Conservation (phyloP, 2,797 vertebrate species). For the Fistularia commersonii region DNA sequence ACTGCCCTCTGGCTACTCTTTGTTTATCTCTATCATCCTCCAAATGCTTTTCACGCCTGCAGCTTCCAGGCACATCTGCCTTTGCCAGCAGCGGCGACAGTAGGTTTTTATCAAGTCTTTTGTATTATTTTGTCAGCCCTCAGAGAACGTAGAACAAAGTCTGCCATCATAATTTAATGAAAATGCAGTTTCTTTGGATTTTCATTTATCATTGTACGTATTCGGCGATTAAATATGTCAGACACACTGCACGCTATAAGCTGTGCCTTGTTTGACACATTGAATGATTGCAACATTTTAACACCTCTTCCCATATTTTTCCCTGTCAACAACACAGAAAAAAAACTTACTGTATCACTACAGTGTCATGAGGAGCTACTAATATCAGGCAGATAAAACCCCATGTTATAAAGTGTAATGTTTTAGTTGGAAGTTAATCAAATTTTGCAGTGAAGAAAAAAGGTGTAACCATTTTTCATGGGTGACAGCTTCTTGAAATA, state of each 20-base stretch:
- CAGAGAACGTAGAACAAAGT: background rate
- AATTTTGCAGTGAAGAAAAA: too few species aligned
- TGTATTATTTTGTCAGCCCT: conserved; percentile 21
- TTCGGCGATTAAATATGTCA: background rate
- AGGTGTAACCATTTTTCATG: too few species aligned
- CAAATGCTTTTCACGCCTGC: conserved; percentile 42
- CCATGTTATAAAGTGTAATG: too few species aligned
- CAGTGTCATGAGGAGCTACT: too few species aligned
- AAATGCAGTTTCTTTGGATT: background rate
- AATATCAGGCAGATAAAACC: too few species aligned
- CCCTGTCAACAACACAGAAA: too few species aligned
- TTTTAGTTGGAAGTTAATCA: too few species aligned
- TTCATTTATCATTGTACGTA: background rate
- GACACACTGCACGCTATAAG: background rate
- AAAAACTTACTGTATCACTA: too few species aligned
- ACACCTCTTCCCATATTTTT: too few species aligned
- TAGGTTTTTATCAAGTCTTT: conserved; percentile 27
- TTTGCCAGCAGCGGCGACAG: conserved; percentile 15
- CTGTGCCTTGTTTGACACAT: background rate
- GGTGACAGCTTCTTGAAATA: too few species aligned
- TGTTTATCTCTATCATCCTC: conserved; percentile 37
- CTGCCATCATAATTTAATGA: conserved; percentile 12
- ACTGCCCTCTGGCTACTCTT: conserved; percentile 30
- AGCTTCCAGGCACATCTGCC: conserved; percentile 53
- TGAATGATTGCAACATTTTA: too few species aligned